Base-by-base conservation (phyloP, 2,797 vertebrate species). In the Sebastes ruberrimus region DNA sequence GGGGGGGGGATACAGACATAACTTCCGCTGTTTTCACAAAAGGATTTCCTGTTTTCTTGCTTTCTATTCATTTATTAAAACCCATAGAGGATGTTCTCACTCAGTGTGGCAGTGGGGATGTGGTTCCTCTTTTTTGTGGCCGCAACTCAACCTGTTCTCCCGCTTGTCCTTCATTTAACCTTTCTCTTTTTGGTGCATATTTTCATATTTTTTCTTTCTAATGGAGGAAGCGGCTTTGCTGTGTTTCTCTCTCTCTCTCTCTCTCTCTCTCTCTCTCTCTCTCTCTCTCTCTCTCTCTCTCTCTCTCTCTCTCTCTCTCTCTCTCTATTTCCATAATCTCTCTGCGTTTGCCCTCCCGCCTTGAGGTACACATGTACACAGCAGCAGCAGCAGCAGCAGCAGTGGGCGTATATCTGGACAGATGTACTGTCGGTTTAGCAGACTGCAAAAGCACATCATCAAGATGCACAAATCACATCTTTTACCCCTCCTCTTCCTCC, bases 331-430 rank as follows among this genome's bases (percentile, higher is more conserved):
- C 46, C 70, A 66, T 82, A 73, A 74, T 78, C 71, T 30, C 52
- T 80, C 14, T 13, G 61, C 3, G 10, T 49, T 74, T 63, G 32
- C 74, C 76, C 76, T 81, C 57, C 55, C 0, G 65, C 74, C 83
- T 80, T 3, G 70, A 87, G 78, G 27, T 71, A 9, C 64, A 22
- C 61, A 62, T 73, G 42, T 30, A 49, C 23, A 1, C 27, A 28
- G 32, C 32, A 33, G 71, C 33, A 35, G 35, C 35, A 33, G 10
- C 32, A 33, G 76, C 30, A 32, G 32, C 32, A 33, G 32, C 49
- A 49, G 84, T 87, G 83, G 74, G 74, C 13, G 74, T 78, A 13
- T 53, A 70, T 78, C 67, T 69, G 61, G 27, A 71, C 75, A 70
- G 79, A 65, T 84, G 62, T 63, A 64, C 75, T n/a, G 57, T 59